Percentiles rank a stretch among this genome's conserved stretches.
Evolutionary conservation across 2,888 invertebrate genomes (phyloP).

Genomic region (Hypolimnas misippus): DNA sequence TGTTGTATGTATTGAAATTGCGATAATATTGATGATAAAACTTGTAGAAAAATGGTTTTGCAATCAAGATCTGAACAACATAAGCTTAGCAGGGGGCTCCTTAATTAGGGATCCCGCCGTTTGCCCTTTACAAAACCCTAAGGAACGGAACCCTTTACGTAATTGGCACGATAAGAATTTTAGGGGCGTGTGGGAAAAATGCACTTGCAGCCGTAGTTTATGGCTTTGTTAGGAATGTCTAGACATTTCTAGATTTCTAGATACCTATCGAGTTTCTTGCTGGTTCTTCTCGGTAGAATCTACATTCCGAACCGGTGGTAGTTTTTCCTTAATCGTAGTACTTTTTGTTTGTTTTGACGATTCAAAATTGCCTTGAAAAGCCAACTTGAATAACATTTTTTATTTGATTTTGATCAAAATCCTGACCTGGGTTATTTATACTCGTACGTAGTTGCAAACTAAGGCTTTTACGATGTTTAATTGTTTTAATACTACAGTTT

Average conservation of each 20-base stretch:
- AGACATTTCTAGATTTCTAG: background rate
- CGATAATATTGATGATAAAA: conserved; percentile 12
- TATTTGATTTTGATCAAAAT: background rate
- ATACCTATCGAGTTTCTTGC: too few relatives aligned
- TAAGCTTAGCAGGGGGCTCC: conserved; percentile 64
- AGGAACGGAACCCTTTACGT: conserved; percentile 71
- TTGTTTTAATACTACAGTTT: too few relatives aligned
- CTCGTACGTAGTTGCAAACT: too few relatives aligned
- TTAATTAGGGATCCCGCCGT: conserved; percentile 81
- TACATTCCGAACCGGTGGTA: too few relatives aligned
- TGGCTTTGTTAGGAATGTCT: conserved; percentile 2
- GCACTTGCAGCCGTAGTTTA: conserved; percentile 63
- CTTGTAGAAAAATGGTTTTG: conserved; percentile 30
- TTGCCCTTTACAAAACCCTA: conserved; percentile 70
- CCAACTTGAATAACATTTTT: background rate
- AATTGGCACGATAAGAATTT: conserved; percentile 82
- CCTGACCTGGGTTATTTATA: background rate
- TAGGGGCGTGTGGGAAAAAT: conserved; percentile 75
- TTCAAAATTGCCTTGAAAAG: too few relatives aligned
- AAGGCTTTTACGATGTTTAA: too few relatives aligned
- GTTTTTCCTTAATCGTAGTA: too few relatives aligned
- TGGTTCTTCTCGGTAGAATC: too few relatives aligned
- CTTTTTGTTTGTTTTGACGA: too few relatives aligned
- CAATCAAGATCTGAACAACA: conserved; percentile 42
- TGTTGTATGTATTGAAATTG: background rate